Base-by-base conservation (phyloP, 2,113 vertebrate species). In the Sialia sialis region DNA sequence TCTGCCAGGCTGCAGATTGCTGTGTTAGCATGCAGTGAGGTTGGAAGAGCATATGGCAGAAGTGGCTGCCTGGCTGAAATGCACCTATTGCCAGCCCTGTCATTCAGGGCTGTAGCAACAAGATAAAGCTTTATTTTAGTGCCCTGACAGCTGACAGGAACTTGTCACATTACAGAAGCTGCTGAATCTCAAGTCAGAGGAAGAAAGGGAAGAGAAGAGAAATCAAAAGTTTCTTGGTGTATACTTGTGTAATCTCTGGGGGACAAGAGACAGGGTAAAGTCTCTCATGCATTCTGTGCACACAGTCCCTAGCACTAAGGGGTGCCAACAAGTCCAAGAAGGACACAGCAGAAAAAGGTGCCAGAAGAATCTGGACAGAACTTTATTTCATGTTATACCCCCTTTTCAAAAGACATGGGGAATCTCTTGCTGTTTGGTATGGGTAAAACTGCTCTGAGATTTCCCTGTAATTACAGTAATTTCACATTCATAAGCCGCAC, bases 71-170 rank as follows among this genome's bases (percentile, higher is more conserved):
- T 74, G 87, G 78, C 82, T 95, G 85, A 59, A 70, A 75, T 46
- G 72, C 83, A 85, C 87, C 90, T 95, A 93, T 70, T 87, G 87
- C 87, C 89, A 95, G 87, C 51, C 72, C 75, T 7, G 4, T 83
- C 84, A 62, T n/a, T 94, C 79, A 80, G 87, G 79, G 48, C 78
- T 88, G 72, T n/a, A 56, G 75, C 91, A 59, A 90, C 19, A 8
- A 96, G 94, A 95, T 93, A 91, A 94, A 83, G 74, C 63, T 77
- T 89, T 93, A 91, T 83, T 94, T 93, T 79, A 87, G 84, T 77
- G 70, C 70, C 87, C 89, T 76, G 73, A 92, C 69, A 89, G 81
- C 62, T 94, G 91, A 85, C 75, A 87, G 87, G 84, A 80, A 77
- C 69, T 84, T 76, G 74, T 82, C 21, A 41, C 64, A 46, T 55